These are phyloP conservation scores for Clistopyga incitator DNA, from an alignment of 2,888 invertebrate genomes.

Conservation along the genomic window DNA sequence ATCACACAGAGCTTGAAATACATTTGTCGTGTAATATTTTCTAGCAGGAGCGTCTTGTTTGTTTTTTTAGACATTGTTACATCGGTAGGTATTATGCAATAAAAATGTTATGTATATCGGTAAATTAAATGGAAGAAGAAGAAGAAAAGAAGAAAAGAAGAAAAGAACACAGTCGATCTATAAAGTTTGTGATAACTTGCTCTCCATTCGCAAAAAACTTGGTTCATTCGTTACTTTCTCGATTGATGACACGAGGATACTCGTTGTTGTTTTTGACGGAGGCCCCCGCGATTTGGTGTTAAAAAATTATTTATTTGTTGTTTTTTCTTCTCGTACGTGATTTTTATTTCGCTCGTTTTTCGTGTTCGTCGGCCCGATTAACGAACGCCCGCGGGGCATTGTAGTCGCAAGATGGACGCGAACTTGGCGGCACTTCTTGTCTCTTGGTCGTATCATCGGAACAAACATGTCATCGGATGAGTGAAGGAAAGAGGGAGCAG, in stretches of 20 bases:
- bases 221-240: slow-evolving; percentile 56
- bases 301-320: slow-evolving; percentile 14
- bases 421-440: slow-evolving; percentile 18
- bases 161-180: slow-evolving; percentile 75
- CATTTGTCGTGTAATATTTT: slow-evolving; percentile 60
- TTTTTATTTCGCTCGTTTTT: slow-evolving; percentile 33
- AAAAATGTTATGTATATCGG: slow-evolving; percentile 77
- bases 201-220: slow-evolving; percentile 68
- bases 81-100: slow-evolving; percentile 76
- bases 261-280: slow-evolving; percentile 51
- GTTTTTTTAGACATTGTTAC: slow-evolving; percentile 75
- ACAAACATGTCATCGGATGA: slow-evolving; percentile 75
- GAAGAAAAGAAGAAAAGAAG: slow-evolving; percentile 77
- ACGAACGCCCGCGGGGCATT: slow-evolving; percentile 37
- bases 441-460: slow-evolving; percentile 74
- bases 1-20: slow-evolving; percentile 60
- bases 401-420: slow-evolving; percentile 49
- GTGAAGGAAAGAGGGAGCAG: slow-evolving; percentile 80
- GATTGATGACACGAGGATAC: slow-evolving; percentile 58
- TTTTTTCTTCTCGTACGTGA: slow-evolving; percentile 39
- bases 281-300: slow-evolving; percentile 47
- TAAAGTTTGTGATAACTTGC: slow-evolving; percentile 73
- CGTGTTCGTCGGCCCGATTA: slow-evolving; percentile 42
- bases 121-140: slow-evolving; percentile 76
- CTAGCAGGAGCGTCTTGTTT: slow-evolving; percentile 76